A percentile compares a stretch with the other conserved stretches of the same genome.
Evolutionary conservation across 2,113 vertebrate genomes (phyloP).

Genomic region (Ellobius talpinus): DNA sequence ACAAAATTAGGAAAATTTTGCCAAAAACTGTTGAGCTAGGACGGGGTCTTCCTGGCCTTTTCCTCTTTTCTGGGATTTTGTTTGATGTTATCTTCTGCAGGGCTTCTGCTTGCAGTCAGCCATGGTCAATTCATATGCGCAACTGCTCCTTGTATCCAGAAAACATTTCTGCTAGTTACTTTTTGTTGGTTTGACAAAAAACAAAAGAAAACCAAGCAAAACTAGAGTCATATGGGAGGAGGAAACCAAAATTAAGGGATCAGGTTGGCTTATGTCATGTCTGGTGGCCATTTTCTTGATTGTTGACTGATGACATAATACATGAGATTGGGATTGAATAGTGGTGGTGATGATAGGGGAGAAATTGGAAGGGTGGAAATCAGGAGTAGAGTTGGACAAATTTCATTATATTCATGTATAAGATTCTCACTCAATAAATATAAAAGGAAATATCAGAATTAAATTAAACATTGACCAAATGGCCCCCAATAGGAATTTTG

Average conservation of each 20-base stretch:
- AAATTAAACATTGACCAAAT: background rate
- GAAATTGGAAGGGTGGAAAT: background rate
- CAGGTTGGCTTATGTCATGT: background rate
- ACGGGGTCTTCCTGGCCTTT: background rate
- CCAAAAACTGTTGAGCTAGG: background rate
- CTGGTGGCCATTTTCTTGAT: background rate
- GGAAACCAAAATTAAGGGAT: background rate
- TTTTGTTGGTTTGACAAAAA: background rate
- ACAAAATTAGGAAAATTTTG: conserved; percentile 75
- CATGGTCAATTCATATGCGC: background rate
- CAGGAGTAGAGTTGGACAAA: background rate
- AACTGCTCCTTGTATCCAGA: background rate
- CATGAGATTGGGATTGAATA: background rate
- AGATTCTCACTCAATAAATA: background rate
- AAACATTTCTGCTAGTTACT: background rate
- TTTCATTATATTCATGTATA: background rate
- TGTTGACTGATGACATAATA: background rate
- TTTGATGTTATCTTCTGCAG: background rate
- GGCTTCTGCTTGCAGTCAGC: background rate
- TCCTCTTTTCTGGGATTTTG: background rate
- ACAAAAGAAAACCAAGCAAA: background rate
- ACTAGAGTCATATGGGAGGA: background rate
- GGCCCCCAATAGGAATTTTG: background rate
- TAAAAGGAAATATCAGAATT: background rate
- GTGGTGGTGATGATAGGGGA: background rate